Evolutionary conservation across 2,888 invertebrate species (phyloP).

Genomic region (Pinctada fucata): DNA sequence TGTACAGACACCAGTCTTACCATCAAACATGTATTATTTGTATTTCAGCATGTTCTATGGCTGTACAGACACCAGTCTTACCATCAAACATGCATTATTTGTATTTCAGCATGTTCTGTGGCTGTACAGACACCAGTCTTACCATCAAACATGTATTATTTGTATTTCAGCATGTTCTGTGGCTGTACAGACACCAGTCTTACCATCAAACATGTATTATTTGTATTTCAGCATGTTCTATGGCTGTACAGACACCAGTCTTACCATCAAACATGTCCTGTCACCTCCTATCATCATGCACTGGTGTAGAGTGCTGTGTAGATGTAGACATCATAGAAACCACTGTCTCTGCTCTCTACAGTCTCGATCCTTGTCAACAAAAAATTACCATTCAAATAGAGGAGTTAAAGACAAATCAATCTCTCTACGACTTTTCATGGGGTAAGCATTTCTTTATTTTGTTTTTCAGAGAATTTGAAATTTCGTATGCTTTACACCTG

Average conservation of each 20-base stretch:
- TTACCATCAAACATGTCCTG: slow-evolving; percentile 38
- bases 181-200: slow-evolving; percentile 15
- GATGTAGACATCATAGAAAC: slow-evolving; percentile 27
- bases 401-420: slow-evolving; percentile 8
- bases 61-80: slow-evolving; percentile 27
- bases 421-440: slow-evolving; percentile 6
- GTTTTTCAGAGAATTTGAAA: too few relatives aligned
- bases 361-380: slow-evolving; percentile 35
- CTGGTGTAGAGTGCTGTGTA: slow-evolving; percentile 46
- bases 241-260: slow-evolving; percentile 15
- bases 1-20: slow-evolving; percentile 29
- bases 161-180: slow-evolving; percentile 30
- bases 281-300: slow-evolving; percentile 37
- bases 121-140: slow-evolving; percentile 25
- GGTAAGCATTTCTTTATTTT: background rate
- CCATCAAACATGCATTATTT: slow-evolving; percentile 11
- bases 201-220: slow-evolving; percentile 24
- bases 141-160: slow-evolving; percentile 11
- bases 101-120: slow-evolving; percentile 30
- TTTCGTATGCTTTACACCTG: too few relatives aligned
- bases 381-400: slow-evolving; percentile 23
- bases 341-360: slow-evolving; percentile 31
- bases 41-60: slow-evolving; percentile 29
- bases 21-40: slow-evolving; percentile 6
- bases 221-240: slow-evolving; percentile 27